Conservation (phyloP, 2,113 vertebrate genomes). For the Ceratotherium simum region DNA sequence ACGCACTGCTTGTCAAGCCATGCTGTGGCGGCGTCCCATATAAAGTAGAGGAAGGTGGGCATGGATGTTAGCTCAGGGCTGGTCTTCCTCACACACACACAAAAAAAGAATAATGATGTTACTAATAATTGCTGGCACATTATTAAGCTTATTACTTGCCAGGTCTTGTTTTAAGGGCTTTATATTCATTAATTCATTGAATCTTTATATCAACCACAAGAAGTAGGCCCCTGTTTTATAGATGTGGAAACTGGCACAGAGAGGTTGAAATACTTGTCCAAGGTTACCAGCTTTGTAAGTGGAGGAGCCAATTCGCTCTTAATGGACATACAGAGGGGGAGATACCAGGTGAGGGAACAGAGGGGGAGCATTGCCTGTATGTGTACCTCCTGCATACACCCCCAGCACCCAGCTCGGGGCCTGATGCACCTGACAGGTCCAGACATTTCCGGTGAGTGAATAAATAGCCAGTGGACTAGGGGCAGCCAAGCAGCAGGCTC, state of each 20-base stretch:
- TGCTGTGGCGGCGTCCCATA: no score
- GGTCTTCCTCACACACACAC: no score
- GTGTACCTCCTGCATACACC: background rate
- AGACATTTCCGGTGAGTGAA: background rate
- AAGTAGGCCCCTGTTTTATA: background rate
- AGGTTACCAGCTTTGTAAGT: background rate
- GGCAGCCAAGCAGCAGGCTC: background rate
- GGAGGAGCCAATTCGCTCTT: background rate
- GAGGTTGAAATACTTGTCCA: background rate
- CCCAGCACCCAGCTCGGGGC: background rate
- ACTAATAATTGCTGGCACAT: background rate
- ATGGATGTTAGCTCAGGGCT: no score
- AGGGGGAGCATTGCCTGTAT: background rate
- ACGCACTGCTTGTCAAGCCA: no score
- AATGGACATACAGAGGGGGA: rapidly evolving
- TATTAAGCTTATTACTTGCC: background rate
- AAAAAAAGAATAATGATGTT: background rate
- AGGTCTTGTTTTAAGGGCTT: background rate
- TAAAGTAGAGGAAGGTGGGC: no score
- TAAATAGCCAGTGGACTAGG: background rate
- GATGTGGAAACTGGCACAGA: background rate
- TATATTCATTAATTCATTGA: background rate
- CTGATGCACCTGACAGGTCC: background rate
- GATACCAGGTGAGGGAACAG: background rate
- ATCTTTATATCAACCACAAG: background rate